Evolutionary conservation across 1,140 invertebrate genomes (phyloP), one percentile per base, ranked within the genome.

Genomic region (Hypsibius dujardini): DNA sequence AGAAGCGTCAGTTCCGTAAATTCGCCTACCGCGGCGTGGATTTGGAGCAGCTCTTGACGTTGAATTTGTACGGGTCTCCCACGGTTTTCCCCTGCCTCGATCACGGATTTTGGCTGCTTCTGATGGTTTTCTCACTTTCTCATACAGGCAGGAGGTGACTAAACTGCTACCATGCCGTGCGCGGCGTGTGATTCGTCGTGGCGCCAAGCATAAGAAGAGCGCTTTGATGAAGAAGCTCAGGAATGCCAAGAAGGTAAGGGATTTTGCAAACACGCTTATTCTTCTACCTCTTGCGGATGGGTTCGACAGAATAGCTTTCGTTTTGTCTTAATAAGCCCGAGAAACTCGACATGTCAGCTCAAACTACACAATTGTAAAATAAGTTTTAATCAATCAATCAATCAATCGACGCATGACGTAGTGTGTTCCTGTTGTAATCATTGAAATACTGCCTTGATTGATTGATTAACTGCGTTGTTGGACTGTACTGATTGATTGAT

Each of bases 21-120:
- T 99, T 95, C 84, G 95, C 92, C 78, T 99, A 89, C 86, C 86
- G 96, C 77, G 96, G 96, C 76, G 95, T 98, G 72, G 95, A 99
- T 83, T 84, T 99, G 72, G 96, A 99, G 81, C 95, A 98, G 82
- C 86, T 99, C 73, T 85, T 99, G 74, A 95, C 98, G 81, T 95
- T 98, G 91, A 90, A 89, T 78, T 91, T 88, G 93, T 95, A 85
- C 86, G 85, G 86, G 47, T 71, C 46, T 69, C 70, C 70, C 72
- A 59, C 67, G 50, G 71, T 73, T 75, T 69, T 74, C 73, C 62
- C 56, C 62, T 59, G 70, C 40, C n/a, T 62, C 42, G 2, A 47
- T 60, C 69, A 14, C 46, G 72, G 46, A 70, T 74, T 56, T 56
- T 70, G 1, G n/a, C 46, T 74, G 69, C 1, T 72, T n/a, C 28